These are phyloP conservation scores for Frankliniella fusca DNA, from an alignment of 2,888 invertebrate species.

Conservation along the genomic window DNA sequence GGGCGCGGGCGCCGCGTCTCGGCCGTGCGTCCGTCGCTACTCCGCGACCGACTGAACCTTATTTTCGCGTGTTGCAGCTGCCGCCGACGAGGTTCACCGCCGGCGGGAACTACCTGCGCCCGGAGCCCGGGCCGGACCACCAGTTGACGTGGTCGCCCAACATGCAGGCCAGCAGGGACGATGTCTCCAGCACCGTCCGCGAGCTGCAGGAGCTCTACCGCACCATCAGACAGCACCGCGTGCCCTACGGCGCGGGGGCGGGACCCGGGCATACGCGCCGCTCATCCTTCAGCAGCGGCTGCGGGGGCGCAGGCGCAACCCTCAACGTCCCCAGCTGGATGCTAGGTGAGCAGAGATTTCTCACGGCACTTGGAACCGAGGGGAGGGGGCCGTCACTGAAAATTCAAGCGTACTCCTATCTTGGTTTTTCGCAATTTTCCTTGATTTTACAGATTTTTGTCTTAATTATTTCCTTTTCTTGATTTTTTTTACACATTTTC, in stretches of 20 bases:
- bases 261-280: not conserved
- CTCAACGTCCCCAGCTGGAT: not conserved
- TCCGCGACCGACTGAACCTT: not conserved
- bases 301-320: not conserved
- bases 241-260: not conserved
- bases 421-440: not conserved
- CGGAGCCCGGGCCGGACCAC: not conserved
- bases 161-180: not conserved
- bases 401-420: no score
- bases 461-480: no score
- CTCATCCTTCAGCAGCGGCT: not conserved
- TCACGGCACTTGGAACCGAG: not conserved
- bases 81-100: not conserved
- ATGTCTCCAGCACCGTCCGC: not conserved
- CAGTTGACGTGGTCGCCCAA: conserved; percentile 9
- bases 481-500: no score
- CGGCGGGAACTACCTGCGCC: not conserved
- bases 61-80: not conserved
- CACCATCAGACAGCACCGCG: not conserved
- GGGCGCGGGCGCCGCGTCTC: not conserved
- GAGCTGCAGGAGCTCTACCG: conserved; percentile 2
- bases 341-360: not conserved
- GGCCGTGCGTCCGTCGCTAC: not conserved
- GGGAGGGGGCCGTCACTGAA: not conserved
- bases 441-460: no score